Evolutionary conservation across 2,888 invertebrate species (phyloP), one percentile per base, ranked within the genome.

Genomic region (Adelphocoris suturalis): DNA sequence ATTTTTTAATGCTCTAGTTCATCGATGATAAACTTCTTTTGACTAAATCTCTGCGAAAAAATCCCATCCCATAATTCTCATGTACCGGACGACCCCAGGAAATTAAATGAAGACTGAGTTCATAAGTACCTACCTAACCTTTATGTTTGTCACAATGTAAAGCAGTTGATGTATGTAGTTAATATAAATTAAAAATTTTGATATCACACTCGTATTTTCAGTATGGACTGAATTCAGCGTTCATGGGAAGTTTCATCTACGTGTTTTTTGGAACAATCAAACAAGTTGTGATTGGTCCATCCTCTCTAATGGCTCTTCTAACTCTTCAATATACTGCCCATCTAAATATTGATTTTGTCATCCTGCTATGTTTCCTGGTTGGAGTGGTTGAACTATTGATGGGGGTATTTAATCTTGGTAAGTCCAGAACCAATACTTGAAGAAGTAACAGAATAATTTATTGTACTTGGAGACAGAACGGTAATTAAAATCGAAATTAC

Each of bases 151-250:
- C n/a, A n/a, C n/a, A n/a, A n/a, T n/a, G n/a, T n/a, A n/a, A n/a
- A 37, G 37, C 37, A 37, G 37, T 4, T 37, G 7, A 4, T 37
- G 37, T n/a, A 37, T 2, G 37, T 7, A 37, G 37, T 37, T 37
- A 7, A 37, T 37, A 37, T 4, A 37, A 37, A 37, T 37, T 37
- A 37, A 37, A 7, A 2, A 7, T 37, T 37, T 37, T 37, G 37
- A 4, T 7, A 37, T 37, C 7, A 37, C n/a, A n/a, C n/a, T n/a
- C n/a, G n/a, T 37, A 37, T 37, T 37, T 93, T 13, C 93, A 96
- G 95, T 98, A 97, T 94, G 99, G 99, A 0, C 94, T 99, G 28
- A 99, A 99, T 93, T 97, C 98, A 0, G 96, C 98, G 0, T 98
- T 98, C 93, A 95, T 98, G 93, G 97, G 97, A 93, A 96, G 97